phyloP scores from a whole-genome alignment of 2,797 vertebrate species.

The Zenarchopterus dispar region DNA sequence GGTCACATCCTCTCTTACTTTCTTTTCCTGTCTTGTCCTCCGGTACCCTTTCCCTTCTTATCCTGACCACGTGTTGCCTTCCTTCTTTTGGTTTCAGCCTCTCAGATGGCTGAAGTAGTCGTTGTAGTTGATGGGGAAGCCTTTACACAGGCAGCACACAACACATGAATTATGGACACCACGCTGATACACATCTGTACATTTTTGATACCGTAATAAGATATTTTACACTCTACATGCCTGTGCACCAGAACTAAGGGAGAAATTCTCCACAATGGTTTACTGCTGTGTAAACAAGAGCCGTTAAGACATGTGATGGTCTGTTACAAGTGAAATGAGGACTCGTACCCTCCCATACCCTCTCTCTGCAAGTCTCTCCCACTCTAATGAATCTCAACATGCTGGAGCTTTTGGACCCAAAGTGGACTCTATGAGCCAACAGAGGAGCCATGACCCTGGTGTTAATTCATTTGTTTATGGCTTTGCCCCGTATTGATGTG shows the following conservation, averaged over 20 bases:
- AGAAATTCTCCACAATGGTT: slow-evolving; percentile 1
- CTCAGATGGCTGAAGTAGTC: slow-evolving; percentile 28
- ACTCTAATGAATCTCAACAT: slow-evolving; percentile 16
- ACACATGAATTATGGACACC: neutral
- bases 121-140: slow-evolving; percentile 9
- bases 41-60: slow-evolving; percentile 2
- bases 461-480: slow-evolving; percentile 58
- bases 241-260: neutral
- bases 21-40: slow-evolving; percentile 34
- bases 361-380: slow-evolving; percentile 29
- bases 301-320: slow-evolving; percentile 14
- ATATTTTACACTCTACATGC: neutral
- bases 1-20: slow-evolving; percentile 35
- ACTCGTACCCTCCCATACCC: slow-evolving; percentile 24
- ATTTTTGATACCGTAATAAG: neutral
- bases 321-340: slow-evolving; percentile 27
- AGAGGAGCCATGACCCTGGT: slow-evolving; percentile 48
- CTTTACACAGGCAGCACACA: neutral
- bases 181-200: neutral
- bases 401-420: slow-evolving; percentile 37
- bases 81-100: slow-evolving; percentile 16
- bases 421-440: slow-evolving; percentile 47
- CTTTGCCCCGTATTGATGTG: slow-evolving; percentile 52
- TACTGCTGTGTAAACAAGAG: slow-evolving; percentile 23
- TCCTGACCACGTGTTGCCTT: neutral